These are phyloP conservation scores for Eublepharis macularius DNA, from an alignment of 2,113 vertebrate genomes.

Conservation along the genomic window DNA sequence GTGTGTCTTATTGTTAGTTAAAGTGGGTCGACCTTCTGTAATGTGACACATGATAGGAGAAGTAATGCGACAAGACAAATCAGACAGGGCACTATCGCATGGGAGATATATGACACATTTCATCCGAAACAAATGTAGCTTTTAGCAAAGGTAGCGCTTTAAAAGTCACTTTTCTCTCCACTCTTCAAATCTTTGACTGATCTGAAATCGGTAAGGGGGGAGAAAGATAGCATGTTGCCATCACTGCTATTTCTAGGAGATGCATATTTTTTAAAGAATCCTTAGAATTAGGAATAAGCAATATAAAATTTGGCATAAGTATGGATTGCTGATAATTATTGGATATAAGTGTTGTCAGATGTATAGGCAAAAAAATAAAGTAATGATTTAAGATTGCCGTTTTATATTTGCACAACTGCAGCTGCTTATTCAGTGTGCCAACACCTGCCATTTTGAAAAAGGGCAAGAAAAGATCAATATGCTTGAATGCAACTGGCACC, in stretches of 20 bases:
- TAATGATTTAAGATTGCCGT: not conserved
- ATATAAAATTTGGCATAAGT: not conserved
- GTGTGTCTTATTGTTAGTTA: constrained; percentile 54
- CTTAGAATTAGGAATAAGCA: constrained; percentile 12
- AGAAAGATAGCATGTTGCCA: not conserved
- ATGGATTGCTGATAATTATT: not conserved
- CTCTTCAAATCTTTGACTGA: constrained; percentile 15
- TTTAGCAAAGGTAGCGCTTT: constrained; percentile 55
- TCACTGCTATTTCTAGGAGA: not conserved
- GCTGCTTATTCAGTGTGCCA: too few relatives aligned
- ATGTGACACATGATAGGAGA: constrained; percentile 57
- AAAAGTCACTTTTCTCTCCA: constrained; percentile 35
- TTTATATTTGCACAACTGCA: too few relatives aligned
- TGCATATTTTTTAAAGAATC: not conserved
- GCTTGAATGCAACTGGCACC: too few relatives aligned
- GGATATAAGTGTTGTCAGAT: not conserved
- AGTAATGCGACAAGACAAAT: constrained; percentile 62
- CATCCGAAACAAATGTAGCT: constrained; percentile 54
- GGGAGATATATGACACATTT: constrained; percentile 46
- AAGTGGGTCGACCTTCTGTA: constrained; percentile 59
- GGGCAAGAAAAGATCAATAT: too few relatives aligned
- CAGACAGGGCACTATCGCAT: constrained; percentile 43
- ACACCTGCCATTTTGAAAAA: too few relatives aligned
- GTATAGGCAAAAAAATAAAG: not conserved
- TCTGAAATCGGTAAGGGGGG: not conserved